These are phyloP conservation scores for Nematolebias whitei DNA, from an alignment of 2,113 vertebrate genomes.

Conservation along the genomic window DNA sequence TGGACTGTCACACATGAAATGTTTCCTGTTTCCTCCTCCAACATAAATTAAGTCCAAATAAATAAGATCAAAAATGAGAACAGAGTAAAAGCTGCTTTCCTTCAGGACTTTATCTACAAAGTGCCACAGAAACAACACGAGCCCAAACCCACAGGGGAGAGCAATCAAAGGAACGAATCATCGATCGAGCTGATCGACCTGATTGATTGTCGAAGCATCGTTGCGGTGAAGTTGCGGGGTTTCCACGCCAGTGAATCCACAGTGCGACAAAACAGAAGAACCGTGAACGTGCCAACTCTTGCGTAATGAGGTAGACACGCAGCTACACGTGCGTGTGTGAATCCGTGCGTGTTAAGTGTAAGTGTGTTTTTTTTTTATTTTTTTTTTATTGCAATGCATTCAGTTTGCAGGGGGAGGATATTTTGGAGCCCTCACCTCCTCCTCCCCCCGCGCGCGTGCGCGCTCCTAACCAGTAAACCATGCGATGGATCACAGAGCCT, in stretches of 20 bases:
- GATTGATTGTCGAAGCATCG: conserved; percentile 93
- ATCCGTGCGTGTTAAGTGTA: conserved; percentile 40
- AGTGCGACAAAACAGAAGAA: conserved; percentile 37
- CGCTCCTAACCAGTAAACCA: conserved; percentile 73
- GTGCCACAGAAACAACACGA: conserved; percentile 74
- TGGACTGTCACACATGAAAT: conserved; percentile 84
- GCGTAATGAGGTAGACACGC: conserved; percentile 92
- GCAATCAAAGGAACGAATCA: not conserved
- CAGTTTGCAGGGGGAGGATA: conserved; percentile 5
- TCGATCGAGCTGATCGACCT: too few species aligned
- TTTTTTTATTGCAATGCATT: conserved; percentile 84
- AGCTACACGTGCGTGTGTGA: conserved; percentile 67
- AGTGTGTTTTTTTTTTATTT: conserved; percentile 50
- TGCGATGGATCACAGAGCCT: conserved; percentile 72
- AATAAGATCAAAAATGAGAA: conserved; percentile 55
- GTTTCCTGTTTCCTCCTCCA: conserved; percentile 34
- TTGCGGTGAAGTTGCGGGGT: conserved; percentile 81
- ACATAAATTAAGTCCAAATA: conserved; percentile 83
- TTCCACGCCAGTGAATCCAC: conserved; percentile 69
- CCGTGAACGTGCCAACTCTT: conserved; percentile 76
- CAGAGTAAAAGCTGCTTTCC: conserved; percentile 29
- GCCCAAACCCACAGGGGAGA: conserved; percentile 52
- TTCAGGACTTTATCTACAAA: conserved; percentile 83
- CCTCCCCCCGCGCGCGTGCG: not conserved
- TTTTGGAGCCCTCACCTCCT: conserved; percentile 22